phyloP scores from a whole-genome alignment of 2,888 invertebrate species.

The Idaea aversata region DNA sequence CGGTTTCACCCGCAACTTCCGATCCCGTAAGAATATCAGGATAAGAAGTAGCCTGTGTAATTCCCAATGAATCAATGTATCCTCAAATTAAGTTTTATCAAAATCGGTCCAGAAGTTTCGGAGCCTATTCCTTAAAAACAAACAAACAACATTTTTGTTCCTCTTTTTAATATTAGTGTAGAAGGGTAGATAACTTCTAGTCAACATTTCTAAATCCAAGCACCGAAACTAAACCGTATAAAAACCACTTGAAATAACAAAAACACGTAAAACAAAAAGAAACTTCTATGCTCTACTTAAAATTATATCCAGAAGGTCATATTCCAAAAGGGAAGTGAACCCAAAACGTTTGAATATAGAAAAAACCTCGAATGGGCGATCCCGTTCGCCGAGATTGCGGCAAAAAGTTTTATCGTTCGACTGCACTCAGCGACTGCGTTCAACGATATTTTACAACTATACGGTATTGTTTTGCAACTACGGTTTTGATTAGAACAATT shows the following conservation, averaged over 20 bases:
- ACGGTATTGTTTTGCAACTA: neutral
- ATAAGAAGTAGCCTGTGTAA: too few species aligned
- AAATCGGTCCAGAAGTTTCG: too few species aligned
- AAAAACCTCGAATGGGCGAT: conserved; percentile 17
- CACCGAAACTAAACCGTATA: neutral
- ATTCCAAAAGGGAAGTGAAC: conserved; percentile 17
- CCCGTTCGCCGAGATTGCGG: conserved; percentile 18
- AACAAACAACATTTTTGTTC: too few species aligned
- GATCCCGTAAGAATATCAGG: too few species aligned
- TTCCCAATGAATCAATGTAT: too few species aligned
- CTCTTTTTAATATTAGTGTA: too few species aligned
- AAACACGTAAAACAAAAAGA: neutral
- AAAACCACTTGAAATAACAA: neutral
- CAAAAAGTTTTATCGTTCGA: conserved; percentile 26
- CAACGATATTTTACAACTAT: conserved; percentile 6
- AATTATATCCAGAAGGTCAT: conserved; percentile 2
- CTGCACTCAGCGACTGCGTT: conserved; percentile 15
- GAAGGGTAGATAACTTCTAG: too few species aligned
- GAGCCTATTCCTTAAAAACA: too few species aligned
- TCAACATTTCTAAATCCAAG: too few species aligned
- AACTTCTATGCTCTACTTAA: neutral
- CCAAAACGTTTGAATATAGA: conserved; percentile 18
- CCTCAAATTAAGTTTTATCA: too few species aligned
- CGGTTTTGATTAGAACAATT: neutral
- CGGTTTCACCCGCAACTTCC: too few species aligned